Base-by-base conservation (phyloP, 2,797 vertebrate genomes). In the Sebastes vulpes region DNA sequence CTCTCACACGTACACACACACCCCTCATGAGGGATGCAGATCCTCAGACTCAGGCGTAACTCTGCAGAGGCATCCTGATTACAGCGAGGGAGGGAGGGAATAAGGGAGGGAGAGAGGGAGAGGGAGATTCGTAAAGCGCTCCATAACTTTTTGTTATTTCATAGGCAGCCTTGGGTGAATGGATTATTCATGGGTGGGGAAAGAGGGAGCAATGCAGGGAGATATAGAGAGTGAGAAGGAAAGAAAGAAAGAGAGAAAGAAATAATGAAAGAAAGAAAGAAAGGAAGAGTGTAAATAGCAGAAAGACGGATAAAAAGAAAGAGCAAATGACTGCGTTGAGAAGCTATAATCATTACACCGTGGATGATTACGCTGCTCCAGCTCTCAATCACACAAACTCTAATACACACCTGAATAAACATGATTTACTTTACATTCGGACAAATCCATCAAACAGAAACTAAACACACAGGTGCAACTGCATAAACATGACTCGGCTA, bases 111-210 rank as follows among this genome's bases (percentile, higher is more conserved):
- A 25, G 32, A 1, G 32, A 8, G 21, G 3, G 48, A 14, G 48
- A 28, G 50, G 32, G 35, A 52, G 29, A 64, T 69, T 54, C 1
- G 9, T 65, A 66, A 69, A 79, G 65, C 20, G 31, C 88, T 73
- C 59, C 66, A 70, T 67, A 81, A 84, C 68, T 76, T 84, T 86
- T 67, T 60, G 68, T 82, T 81, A 81, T 87, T 87, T 85, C 76
- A 79, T 20, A 64, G 66, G 74, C 71, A 81, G 83, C 71, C 76
- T 75, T 50, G 60, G 67, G 53, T 72, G 60, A 59, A 69, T 84
- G 74, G 85, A 89, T 92, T 89, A 89, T 88, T 85, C 68, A 92
- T 92, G 82, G 59, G 6, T 56, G 63, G 82, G 71, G 77, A 79
- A 35, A 69, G 74, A 71, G 54, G 66, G 70, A 79, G 56, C 50